phyloP scores from a whole-genome alignment of 2,113 vertebrate species.

The Lepisosteus oculatus region DNA sequence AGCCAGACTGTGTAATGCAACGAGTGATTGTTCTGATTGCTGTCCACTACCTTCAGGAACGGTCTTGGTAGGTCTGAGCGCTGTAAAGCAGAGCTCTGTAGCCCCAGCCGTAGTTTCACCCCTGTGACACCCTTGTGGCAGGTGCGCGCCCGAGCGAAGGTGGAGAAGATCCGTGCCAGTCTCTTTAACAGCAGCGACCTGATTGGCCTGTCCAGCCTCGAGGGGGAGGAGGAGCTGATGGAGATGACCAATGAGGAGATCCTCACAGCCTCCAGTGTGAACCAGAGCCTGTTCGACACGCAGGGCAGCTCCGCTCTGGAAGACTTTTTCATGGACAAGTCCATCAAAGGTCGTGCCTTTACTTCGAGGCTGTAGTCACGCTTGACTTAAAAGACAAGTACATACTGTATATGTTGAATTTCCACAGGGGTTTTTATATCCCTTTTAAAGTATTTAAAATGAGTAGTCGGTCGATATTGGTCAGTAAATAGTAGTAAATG shows the following conservation, averaged over 20 bases:
- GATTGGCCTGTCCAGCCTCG: constrained; percentile 91
- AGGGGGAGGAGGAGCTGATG: constrained; percentile 94
- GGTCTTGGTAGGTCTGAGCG: too few relatives aligned
- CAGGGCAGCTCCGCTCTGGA: constrained; percentile 93
- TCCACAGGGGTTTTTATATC: too few relatives aligned
- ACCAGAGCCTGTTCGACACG: constrained; percentile 95
- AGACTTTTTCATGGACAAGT: constrained; percentile 93
- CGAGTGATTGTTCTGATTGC: too few relatives aligned
- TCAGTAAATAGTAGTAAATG: too few relatives aligned
- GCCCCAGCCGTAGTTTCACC: constrained; percentile 3
- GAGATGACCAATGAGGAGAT: constrained; percentile 97
- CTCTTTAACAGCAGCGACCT: constrained; percentile 96
- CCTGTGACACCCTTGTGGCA: constrained; percentile 37
- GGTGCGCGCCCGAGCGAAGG: constrained; percentile 93
- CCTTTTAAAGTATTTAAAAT: too few relatives aligned
- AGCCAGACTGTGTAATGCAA: too few relatives aligned
- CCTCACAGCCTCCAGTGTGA: constrained; percentile 92
- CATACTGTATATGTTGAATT: too few relatives aligned
- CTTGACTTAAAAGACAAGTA: too few relatives aligned
- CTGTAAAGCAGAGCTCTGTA: too few relatives aligned
- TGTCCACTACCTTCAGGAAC: too few relatives aligned
- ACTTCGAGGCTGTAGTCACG: background rate
- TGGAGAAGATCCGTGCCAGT: constrained; percentile 95
- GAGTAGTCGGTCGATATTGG: too few relatives aligned
- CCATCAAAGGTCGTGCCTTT: constrained; percentile 74